Evolutionary conservation across 1,140 invertebrate species (phyloP).

Genomic region (Centruroides sculpturatus): DNA sequence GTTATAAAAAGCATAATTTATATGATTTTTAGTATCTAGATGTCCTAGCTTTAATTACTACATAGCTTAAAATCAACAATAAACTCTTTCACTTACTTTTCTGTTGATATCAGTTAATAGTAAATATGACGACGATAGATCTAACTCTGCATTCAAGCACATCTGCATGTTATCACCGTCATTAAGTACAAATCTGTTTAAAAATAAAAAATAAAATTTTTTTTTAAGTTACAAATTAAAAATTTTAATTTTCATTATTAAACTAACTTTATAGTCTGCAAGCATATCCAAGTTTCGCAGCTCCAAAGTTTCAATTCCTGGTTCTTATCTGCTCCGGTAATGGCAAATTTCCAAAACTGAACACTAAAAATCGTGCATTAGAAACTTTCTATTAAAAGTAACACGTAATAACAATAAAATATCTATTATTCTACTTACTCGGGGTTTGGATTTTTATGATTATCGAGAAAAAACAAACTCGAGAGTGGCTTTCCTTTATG

Average conservation of each 20-base stretch:
- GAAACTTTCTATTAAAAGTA: conserved; percentile 1
- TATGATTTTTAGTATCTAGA: too few species aligned
- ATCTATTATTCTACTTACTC: conserved; percentile 48
- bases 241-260: background rate
- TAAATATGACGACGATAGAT: conserved; percentile 64
- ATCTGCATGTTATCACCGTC: conserved; percentile 18
- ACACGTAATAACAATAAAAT: background rate
- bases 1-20: too few species aligned
- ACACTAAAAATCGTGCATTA: conserved; percentile 36
- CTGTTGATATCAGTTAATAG: conserved; percentile 68
- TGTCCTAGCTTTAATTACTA: too few species aligned
- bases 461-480: conserved; percentile 80
- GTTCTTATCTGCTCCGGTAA: conserved; percentile 80
- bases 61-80: too few species aligned
- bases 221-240: background rate
- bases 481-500: conserved; percentile 70
- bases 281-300: conserved; percentile 79
- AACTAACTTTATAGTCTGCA: conserved; percentile 62
- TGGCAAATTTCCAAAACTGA: conserved; percentile 85
- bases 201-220: background rate
- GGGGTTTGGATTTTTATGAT: conserved; percentile 61
- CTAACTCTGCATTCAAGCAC: conserved; percentile 58
- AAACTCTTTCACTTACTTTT: conserved; percentile 23
- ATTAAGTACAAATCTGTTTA: conserved; percentile 7
- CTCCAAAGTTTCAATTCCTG: conserved; percentile 86